Base-by-base conservation (phyloP, 2,113 vertebrate species). In the Gadus macrocephalus region DNA sequence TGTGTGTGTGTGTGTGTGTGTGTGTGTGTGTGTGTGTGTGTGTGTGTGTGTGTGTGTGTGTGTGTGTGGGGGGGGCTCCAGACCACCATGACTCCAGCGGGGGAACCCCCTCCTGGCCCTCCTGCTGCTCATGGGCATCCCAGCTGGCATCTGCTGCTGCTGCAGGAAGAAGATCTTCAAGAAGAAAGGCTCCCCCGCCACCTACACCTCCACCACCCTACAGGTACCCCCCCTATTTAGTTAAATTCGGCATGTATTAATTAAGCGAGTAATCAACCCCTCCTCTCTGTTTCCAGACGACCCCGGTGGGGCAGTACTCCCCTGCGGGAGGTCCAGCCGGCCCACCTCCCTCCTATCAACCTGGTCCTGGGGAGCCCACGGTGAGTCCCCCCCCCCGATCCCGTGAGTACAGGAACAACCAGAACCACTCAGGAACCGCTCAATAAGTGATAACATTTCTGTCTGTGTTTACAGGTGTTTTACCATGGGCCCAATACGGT, bases 161-260 rank as follows among this genome's bases (percentile, higher is more conserved):
- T 90, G 83, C 68, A 72, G 88, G 6, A 88, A 88, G 61, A 89
- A 72, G 72, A 88, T 90, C 35, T 89, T 83, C 75, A 89, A 84
- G 64, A 69, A 81, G n/a, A 86, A 87, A 66, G 25, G 64, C 66
- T 55, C 3, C 19, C 61, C 59, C 1, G 15, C 14, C 61, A 25
- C 9, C 20, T 5, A 5, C 42, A 49, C 8, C 8, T 49, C 7
- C 42, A 49, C 42, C 42, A 49, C 42, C 42, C 42, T 49, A 14
- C 42, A 49, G 42, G 42, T 49, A 49, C 8, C 42, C 8, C 42
- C 42, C 3, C 31, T 7, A 35, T 35, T 35, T 35, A 35, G 55
- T 35, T 35, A 4, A 35, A 35, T 35, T 35, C 0, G 55, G 15
- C 55, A 7, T 16, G 55, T 58, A 6, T 16, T 35, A 35, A 35